Conservation (phyloP, 2,797 vertebrate species). For the Manis crassicaudata region DNA sequence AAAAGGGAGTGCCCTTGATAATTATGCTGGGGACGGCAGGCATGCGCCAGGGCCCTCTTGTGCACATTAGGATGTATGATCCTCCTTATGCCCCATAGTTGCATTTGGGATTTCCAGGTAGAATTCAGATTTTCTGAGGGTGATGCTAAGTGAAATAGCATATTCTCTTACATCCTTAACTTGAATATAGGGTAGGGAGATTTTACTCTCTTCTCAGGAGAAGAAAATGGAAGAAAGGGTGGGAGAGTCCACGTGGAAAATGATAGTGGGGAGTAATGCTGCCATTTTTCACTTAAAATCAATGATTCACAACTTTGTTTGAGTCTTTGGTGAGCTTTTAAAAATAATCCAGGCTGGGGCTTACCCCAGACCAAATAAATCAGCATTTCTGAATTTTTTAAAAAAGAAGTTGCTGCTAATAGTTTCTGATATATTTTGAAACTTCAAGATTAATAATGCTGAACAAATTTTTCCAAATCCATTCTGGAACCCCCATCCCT, state of each 20-base stretch:
- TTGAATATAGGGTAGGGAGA: background rate
- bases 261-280: background rate
- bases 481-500: background rate
- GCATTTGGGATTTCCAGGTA: background rate
- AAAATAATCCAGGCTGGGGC: background rate
- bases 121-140: background rate
- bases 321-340: background rate
- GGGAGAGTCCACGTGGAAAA: background rate
- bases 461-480: background rate
- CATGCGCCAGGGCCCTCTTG: background rate
- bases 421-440: slow-evolving; percentile 12
- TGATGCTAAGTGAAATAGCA: background rate
- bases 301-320: background rate
- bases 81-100: background rate
- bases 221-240: background rate
- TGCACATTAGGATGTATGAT: background rate
- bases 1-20: background rate
- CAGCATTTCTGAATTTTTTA: background rate
- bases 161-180: background rate
- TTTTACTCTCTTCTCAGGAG: background rate
- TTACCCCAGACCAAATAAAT: background rate
- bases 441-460: background rate
- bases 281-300: background rate
- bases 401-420: background rate
- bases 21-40: fast-evolving